Evolutionary conservation across 2,888 invertebrate genomes (phyloP).

Genomic region (Leucoma salicis): DNA sequence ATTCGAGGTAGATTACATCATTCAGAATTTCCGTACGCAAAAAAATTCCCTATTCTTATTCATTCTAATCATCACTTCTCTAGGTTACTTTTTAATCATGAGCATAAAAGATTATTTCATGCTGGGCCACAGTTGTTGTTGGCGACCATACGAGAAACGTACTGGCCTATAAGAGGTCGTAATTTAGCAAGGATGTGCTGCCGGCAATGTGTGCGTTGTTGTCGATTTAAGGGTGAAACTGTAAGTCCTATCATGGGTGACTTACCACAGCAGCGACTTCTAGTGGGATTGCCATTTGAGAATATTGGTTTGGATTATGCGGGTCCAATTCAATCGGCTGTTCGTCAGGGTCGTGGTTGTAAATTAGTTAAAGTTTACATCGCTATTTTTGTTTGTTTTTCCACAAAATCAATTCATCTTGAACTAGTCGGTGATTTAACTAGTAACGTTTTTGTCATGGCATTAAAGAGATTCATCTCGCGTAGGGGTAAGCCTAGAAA

Average conservation of each 20-base stretch:
- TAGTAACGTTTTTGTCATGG: no score
- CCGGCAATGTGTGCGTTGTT: background rate
- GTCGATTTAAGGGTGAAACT: background rate
- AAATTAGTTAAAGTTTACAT: no score
- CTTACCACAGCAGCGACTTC: background rate
- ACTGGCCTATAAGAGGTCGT: conserved; percentile 2
- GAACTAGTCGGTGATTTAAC: no score
- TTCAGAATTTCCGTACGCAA: no score
- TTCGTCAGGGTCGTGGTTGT: no score
- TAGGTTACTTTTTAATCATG: conserved; percentile 2
- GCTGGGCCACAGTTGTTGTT: background rate
- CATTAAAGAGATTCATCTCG: no score
- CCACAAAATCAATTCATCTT: no score
- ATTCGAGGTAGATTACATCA: no score
- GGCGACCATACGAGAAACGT: no score
- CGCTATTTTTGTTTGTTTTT: no score
- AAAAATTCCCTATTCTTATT: background rate
- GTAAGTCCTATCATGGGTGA: background rate
- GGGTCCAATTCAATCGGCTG: no score
- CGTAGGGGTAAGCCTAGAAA: no score
- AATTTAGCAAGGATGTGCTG: background rate
- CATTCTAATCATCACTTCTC: background rate
- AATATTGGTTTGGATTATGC: background rate
- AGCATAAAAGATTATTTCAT: conserved; percentile 1
- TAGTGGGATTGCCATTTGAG: background rate